Percentiles rank a stretch among this genome's conserved stretches.
These are phyloP conservation scores for Cossypha dichroa DNA, from an alignment of 2,797 vertebrate genomes.

Conservation along the genomic window DNA sequence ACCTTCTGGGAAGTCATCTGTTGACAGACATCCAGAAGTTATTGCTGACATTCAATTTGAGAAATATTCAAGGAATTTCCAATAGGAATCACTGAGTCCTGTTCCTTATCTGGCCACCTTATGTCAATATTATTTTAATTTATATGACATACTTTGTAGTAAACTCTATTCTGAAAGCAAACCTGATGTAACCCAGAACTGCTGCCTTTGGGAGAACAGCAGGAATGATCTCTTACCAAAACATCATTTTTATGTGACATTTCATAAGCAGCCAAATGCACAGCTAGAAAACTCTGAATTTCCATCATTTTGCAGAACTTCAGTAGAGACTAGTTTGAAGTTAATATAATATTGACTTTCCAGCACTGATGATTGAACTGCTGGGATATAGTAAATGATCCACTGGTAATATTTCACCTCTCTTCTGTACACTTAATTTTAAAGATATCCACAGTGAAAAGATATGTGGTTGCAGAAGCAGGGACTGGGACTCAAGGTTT, in stretches of 20 bases:
- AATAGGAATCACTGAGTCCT: not conserved
- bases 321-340: not conserved
- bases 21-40: not conserved
- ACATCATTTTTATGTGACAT: conserved; percentile 14
- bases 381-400: not conserved
- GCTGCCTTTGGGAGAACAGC: not conserved
- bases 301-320: conserved; percentile 35
- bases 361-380: conserved; percentile 35
- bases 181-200: not conserved
- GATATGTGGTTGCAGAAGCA: not conserved
- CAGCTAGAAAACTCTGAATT: conserved; percentile 17
- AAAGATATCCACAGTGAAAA: not conserved
- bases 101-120: not conserved
- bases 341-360: conserved; percentile 58
- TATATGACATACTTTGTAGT: not conserved
- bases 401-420: conserved; percentile 5
- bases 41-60: not conserved
- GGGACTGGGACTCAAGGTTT: not conserved
- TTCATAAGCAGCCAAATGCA: conserved; percentile 17
- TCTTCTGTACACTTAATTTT: not conserved
- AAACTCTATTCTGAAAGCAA: not conserved
- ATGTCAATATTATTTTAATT: not conserved
- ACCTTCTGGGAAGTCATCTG: not conserved
- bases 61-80: not conserved
- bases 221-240: conserved; percentile 18